Evolutionary conservation across 2,113 vertebrate species (phyloP), one percentile per base, ranked within the genome.

Genomic region (Ardeotis arabs): DNA sequence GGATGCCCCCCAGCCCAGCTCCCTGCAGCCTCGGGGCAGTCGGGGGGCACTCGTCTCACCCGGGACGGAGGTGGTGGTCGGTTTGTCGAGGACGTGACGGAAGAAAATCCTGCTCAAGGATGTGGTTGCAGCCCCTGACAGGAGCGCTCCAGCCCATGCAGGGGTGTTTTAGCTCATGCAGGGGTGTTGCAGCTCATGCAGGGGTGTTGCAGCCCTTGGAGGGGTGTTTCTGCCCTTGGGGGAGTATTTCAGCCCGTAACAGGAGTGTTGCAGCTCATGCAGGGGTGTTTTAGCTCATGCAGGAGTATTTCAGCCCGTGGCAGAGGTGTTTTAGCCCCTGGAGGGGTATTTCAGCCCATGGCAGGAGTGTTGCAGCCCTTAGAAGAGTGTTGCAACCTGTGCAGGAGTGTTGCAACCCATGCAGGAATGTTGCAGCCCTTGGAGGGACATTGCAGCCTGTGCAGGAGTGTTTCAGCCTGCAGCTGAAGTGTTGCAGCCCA

Each of bases 241-340:
- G 37, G 25, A 31, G 24, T 5, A 4, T 27, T 39, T 9, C 24
- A 53, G 47, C 15, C 19, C 6, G 0, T 44, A 25, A 41, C 3
- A 6, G 41, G 15, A n/a, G 4, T 50, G 8, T 59, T 70, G 8
- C 20, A 56, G 18, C 29, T 9, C 31, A 1, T 10, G 15, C 2
- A 31, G 24, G 31, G 7, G 6, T 49, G 5, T 25, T 66, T 1
- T 4, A 44, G 59, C 31, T 3, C 4, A 0, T 27, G 2, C 2
- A 28, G 44, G 21, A 9, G 3, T 74, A 0, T 12, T 23, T 1
- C 37, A 80, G 33, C 12, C 28, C n/a, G 0, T 25, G 31, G 31
- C 2, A 35, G 47, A 29, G 9, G 8, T 25, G 12, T 31, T 35
- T 2, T 12, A 78, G 56, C 14, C 21, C 7, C 0, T 50, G 49